Percentiles rank a stretch among this genome's conserved stretches.
phyloP scores from a whole-genome alignment of 1,140 invertebrate species.

The Streblospio benedicti region DNA sequence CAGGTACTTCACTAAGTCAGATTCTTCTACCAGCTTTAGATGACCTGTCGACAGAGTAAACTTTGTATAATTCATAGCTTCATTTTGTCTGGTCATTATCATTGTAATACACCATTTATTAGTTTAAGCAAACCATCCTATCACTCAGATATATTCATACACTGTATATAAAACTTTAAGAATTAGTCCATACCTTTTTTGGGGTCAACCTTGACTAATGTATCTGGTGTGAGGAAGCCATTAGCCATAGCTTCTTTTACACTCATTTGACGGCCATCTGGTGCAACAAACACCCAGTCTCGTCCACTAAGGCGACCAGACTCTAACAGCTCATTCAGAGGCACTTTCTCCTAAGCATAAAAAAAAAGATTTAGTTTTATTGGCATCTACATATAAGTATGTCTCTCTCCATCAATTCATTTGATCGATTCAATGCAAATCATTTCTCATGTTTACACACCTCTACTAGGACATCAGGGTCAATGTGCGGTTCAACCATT shows the following conservation, averaged over 20 bases:
- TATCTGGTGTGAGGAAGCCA: constrained; percentile 50
- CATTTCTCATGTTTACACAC: too few species aligned
- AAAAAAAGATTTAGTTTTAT: background rate
- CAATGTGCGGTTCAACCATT: constrained; percentile 53
- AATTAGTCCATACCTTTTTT: too few species aligned
- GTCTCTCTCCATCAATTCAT: too few species aligned
- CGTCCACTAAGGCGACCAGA: constrained; percentile 33
- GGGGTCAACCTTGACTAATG: constrained; percentile 62
- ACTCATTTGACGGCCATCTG: constrained; percentile 34
- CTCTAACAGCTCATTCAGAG: constrained; percentile 36
- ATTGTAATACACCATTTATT: too few species aligned
- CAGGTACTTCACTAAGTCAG: constrained; percentile 30
- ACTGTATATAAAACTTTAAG: too few species aligned
- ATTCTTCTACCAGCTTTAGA: constrained; percentile 31
- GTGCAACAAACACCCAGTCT: constrained; percentile 34
- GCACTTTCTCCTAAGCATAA: background rate
- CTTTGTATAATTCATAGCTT: too few species aligned
- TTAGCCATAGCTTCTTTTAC: constrained; percentile 38
- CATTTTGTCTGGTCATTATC: too few species aligned
- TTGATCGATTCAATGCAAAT: too few species aligned
- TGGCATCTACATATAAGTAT: too few species aligned
- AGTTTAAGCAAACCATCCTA: too few species aligned
- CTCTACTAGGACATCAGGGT: constrained; percentile 7
- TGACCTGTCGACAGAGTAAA: too few species aligned
- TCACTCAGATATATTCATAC: too few species aligned